Evolutionary conservation across 2,113 vertebrate species (phyloP), one percentile per base, ranked within the genome.

Genomic region (Engraulis encrasicolus): DNA sequence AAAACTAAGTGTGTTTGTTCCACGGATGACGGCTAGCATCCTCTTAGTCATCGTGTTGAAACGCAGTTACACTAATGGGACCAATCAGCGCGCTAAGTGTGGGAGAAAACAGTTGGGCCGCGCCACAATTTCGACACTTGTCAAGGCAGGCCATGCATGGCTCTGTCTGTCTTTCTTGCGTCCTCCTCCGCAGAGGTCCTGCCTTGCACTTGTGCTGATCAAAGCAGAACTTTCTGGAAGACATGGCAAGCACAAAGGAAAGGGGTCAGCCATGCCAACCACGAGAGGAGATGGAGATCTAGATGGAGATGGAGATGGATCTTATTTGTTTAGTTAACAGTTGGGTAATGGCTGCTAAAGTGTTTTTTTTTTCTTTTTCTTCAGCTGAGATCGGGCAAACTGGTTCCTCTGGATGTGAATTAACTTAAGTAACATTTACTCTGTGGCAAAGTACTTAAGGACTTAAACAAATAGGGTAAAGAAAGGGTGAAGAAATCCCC

Each of bases 241-340:
- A 18, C 11, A 34, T 14, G 17, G 23, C 11, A 4, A 14, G 23
- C 61, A 34, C 61, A 71, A 19, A 74, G 66, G 27, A 74, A n/a
- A n/a, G n/a, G 66, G 66, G 66, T 74, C 66, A 74, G 66, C 66
- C 66, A 34, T 74, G 66, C 31, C 66, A 34, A 74, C 6, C 12
- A 74, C 6, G 27, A 74, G 31, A n/a, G n/a, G n/a, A n/a, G n/a
- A n/a, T n/a, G n/a, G n/a, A n/a, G n/a, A n/a, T n/a, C n/a, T n/a
- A n/a, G n/a, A n/a, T n/a, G n/a, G n/a, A n/a, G n/a, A n/a, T n/a
- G 66, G 66, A 36, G 66, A 74, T 71, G 27, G 61, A 71, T 71
- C 61, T 71, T 31, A 34, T 71, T 45, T 9, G 1, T 71, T 27
- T 31, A 71, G 15, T 71, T 71, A 71, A 31, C 27, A 15, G 23